phyloP scores from a whole-genome alignment of 1,140 invertebrate genomes.

The Drosophila willistoni region DNA sequence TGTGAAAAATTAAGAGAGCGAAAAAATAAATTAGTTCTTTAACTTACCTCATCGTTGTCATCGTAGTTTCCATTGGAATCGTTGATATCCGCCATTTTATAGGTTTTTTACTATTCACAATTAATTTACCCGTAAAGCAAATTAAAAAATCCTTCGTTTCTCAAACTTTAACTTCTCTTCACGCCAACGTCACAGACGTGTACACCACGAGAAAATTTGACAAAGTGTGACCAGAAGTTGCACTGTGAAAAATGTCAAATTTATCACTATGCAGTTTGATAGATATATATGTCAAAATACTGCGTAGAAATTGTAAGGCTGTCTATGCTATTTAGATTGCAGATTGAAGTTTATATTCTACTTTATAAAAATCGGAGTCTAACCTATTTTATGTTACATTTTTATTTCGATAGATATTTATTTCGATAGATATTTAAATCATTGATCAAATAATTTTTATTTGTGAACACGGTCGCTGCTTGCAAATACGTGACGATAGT shows the following conservation, averaged over 20 bases:
- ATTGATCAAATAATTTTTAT: neutral
- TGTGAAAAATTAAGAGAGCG: neutral
- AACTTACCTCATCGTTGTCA: slow-evolving; percentile 76
- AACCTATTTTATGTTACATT: too few relatives aligned
- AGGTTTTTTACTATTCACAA: slow-evolving; percentile 19
- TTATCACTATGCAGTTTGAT: neutral
- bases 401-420: too few relatives aligned
- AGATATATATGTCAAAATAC: neutral
- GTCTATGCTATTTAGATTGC: too few relatives aligned
- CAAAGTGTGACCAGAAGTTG: slow-evolving; percentile 19
- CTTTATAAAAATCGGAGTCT: too few relatives aligned
- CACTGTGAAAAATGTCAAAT: slow-evolving; percentile 19
- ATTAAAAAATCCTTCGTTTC: slow-evolving; percentile 1
- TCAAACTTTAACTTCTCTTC: slow-evolving; percentile 1
- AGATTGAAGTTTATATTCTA: too few relatives aligned
- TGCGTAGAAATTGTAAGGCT: neutral
- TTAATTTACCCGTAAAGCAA: slow-evolving; percentile 5
- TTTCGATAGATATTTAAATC: too few relatives aligned
- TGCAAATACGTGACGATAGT: too few relatives aligned
- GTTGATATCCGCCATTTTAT: slow-evolving; percentile 62
- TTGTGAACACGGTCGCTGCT: neutral
- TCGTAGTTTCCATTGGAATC: slow-evolving; percentile 78
- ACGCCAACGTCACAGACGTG: slow-evolving; percentile 27
- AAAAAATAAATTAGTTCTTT: neutral
- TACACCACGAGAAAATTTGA: slow-evolving; percentile 47